A percentile compares a stretch with the other conserved stretches of the same genome.
These are phyloP conservation scores for Dermatemys mawii DNA, from an alignment of 2,113 vertebrate genomes.

Conservation along the genomic window DNA sequence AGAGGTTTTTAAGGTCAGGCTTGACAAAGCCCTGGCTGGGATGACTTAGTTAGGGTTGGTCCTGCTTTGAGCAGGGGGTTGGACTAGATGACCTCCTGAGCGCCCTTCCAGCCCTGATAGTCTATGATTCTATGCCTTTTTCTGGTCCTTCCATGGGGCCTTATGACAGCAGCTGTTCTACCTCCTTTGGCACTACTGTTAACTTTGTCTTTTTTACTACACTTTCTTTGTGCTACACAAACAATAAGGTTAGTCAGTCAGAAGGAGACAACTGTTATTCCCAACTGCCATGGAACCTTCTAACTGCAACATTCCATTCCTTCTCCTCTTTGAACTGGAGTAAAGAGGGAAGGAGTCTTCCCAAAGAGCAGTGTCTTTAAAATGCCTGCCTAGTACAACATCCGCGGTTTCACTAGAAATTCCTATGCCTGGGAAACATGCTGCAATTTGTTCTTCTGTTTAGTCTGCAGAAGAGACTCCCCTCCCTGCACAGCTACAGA, in stretches of 20 bases:
- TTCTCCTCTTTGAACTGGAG: background rate
- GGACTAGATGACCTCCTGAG: too few species aligned
- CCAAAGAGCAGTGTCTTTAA: background rate
- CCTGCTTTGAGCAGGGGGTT: too few species aligned
- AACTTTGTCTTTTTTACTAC: background rate
- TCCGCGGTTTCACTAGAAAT: background rate
- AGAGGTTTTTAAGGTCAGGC: too few species aligned
- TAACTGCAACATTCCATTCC: background rate
- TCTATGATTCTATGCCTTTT: too few species aligned
- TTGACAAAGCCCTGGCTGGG: too few species aligned
- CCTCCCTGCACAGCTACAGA: fast-evolving
- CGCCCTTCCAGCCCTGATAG: too few species aligned
- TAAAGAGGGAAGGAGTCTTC: background rate
- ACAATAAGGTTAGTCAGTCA: fast-evolving
- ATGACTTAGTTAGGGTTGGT: too few species aligned
- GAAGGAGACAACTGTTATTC: background rate
- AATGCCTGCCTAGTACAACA: fast-evolving
- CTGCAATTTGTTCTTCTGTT: background rate
- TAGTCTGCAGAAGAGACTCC: too few species aligned
- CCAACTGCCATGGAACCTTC: background rate
- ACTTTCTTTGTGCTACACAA: fast-evolving
- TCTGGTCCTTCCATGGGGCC: background rate
- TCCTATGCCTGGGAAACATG: background rate
- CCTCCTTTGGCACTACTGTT: background rate
- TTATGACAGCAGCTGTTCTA: background rate